phyloP scores from a whole-genome alignment of 2,888 invertebrate genomes.

The Theodoxus fluviatilis region DNA sequence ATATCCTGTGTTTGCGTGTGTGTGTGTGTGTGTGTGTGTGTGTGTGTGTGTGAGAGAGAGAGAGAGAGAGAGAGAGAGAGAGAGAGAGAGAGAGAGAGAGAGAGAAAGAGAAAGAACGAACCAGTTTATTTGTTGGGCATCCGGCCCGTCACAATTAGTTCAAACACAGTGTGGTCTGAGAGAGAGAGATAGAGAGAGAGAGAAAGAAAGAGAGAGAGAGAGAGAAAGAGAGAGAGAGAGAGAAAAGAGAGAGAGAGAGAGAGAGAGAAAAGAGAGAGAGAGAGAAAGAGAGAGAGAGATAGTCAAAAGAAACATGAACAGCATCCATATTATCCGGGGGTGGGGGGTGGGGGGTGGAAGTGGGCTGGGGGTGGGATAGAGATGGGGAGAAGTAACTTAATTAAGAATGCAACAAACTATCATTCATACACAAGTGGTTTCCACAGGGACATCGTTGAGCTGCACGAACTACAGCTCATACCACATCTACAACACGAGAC shows the following conservation, averaged over 20 bases:
- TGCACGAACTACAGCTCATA: too few relatives aligned
- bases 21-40: not conserved
- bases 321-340: too few relatives aligned
- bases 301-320: too few relatives aligned
- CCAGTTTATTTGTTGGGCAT: not conserved
- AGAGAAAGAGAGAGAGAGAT: slow-evolving; percentile 6
- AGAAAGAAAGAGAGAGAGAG: not conserved
- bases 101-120: not conserved
- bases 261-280: not conserved
- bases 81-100: not conserved
- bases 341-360: not conserved
- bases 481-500: too few relatives aligned
- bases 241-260: not conserved
- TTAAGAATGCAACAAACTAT: too few relatives aligned
- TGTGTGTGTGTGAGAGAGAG: slow-evolving; percentile 5
- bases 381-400: too few relatives aligned
- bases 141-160: not conserved
- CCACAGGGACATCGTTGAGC: too few relatives aligned
- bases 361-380: too few relatives aligned
- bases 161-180: not conserved
- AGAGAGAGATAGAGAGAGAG: too few relatives aligned
- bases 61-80: slow-evolving; percentile 1
- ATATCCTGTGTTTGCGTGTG: not conserved
- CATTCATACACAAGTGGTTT: too few relatives aligned
- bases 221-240: not conserved